phyloP scores from a whole-genome alignment of 2,888 invertebrate genomes.

The Lasioglossum pauxillum region DNA sequence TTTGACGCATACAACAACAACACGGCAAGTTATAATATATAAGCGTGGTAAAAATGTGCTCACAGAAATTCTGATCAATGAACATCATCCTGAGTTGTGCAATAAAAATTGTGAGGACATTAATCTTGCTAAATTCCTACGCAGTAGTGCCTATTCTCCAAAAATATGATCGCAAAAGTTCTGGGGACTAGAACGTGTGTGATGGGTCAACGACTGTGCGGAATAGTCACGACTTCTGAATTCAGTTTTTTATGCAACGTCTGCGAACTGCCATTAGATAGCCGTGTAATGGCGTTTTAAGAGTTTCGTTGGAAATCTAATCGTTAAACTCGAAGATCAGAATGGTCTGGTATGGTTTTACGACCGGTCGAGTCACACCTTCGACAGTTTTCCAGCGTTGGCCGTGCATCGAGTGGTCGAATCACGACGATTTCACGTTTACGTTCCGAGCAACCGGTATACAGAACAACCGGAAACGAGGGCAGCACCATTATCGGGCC shows the following conservation, averaged over 20 bases:
- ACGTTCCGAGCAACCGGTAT: slow-evolving; percentile 24
- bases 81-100: too few relatives aligned
- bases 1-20: too few relatives aligned
- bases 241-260: background rate
- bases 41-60: too few relatives aligned
- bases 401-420: slow-evolving; percentile 24
- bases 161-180: background rate
- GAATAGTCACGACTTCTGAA: background rate
- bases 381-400: slow-evolving; percentile 13
- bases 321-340: background rate
- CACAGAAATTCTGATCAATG: too few relatives aligned
- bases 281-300: background rate
- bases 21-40: too few relatives aligned
- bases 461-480: slow-evolving; percentile 71
- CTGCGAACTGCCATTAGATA: background rate
- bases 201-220: background rate
- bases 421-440: slow-evolving; percentile 46
- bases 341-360: slow-evolving; percentile 8
- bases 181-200: background rate
- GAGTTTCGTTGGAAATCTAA: slow-evolving; percentile 6
- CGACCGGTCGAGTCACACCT: slow-evolving; percentile 22
- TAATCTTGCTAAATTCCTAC: background rate
- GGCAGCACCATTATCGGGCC: slow-evolving; percentile 67
- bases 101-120: background rate
- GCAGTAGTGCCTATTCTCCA: too few relatives aligned